Percentiles rank a stretch among this genome's conserved stretches.
phyloP scores from a whole-genome alignment of 2,113 vertebrate species.

The Zosterops japonicus region DNA sequence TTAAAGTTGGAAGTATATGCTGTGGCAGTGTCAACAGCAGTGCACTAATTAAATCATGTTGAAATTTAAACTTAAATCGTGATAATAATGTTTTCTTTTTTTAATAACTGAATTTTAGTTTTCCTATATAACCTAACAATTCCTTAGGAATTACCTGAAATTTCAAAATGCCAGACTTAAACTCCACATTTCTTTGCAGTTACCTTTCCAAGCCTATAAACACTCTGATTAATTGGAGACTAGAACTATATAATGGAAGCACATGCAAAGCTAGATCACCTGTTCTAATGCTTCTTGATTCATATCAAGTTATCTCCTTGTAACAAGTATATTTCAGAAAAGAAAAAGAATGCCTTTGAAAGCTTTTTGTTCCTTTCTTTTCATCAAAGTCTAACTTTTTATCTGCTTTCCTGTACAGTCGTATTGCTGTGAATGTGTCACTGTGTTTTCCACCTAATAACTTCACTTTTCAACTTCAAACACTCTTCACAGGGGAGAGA shows the following conservation, averaged over 20 bases:
- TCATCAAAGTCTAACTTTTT: not conserved
- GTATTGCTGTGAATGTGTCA: not conserved
- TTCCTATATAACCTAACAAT: not conserved
- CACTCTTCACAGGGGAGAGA: not conserved
- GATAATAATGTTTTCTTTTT: not conserved
- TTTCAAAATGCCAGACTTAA: not conserved
- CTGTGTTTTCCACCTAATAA: not conserved
- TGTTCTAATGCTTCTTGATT: not conserved
- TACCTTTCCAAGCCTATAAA: not conserved
- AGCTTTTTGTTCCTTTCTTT: not conserved
- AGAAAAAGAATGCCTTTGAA: not conserved
- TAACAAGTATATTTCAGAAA: not conserved
- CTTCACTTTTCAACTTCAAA: not conserved
- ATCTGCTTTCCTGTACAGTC: not conserved
- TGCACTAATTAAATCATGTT: not conserved
- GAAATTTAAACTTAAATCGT: not conserved
- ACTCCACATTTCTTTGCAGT: not conserved
- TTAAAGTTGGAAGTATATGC: not conserved
- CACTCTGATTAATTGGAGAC: not conserved
- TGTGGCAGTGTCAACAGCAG: not conserved
- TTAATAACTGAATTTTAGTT: not conserved
- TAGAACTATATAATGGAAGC: not conserved
- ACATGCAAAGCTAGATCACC: not conserved
- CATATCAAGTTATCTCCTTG: not conserved
- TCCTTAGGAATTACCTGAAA: not conserved